Percentiles rank a stretch among this genome's conserved stretches.
These are phyloP conservation scores for Apogon hyalosoma DNA, from an alignment of 2,797 vertebrate species.

Conservation along the genomic window DNA sequence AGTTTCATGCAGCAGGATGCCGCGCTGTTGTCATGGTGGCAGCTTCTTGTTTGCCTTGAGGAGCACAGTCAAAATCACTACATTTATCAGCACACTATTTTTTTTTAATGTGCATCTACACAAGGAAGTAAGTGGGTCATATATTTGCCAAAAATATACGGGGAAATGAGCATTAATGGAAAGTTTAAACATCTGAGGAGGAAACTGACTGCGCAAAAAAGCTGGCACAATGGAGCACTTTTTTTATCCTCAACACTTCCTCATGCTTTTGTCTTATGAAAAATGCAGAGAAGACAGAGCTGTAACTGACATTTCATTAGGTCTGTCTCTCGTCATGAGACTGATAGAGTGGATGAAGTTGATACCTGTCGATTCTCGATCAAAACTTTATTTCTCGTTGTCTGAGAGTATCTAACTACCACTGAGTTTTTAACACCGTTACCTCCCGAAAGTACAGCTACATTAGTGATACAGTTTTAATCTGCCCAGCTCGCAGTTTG, in stretches of 20 bases:
- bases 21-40: no score
- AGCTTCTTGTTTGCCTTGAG: background rate
- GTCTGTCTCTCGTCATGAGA: background rate
- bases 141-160: background rate
- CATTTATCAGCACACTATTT: background rate
- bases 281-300: background rate
- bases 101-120: background rate
- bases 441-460: slow-evolving; percentile 3
- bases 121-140: slow-evolving; percentile 4
- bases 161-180: slow-evolving; percentile 15
- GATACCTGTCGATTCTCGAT: no score
- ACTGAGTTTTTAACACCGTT: background rate
- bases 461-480: slow-evolving; percentile 44
- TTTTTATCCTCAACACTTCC: slow-evolving; percentile 30
- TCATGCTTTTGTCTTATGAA: slow-evolving; percentile 20
- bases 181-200: slow-evolving; percentile 22
- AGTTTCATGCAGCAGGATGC: background rate
- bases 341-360: no score
- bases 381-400: slow-evolving; percentile 6
- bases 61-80: background rate
- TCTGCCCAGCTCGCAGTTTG: slow-evolving; percentile 50
- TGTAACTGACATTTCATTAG: background rate
- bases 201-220: slow-evolving; percentile 24
- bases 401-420: background rate
- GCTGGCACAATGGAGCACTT: background rate